phyloP scores from a whole-genome alignment of 2,797 vertebrate genomes.

The Myotis myotis region DNA sequence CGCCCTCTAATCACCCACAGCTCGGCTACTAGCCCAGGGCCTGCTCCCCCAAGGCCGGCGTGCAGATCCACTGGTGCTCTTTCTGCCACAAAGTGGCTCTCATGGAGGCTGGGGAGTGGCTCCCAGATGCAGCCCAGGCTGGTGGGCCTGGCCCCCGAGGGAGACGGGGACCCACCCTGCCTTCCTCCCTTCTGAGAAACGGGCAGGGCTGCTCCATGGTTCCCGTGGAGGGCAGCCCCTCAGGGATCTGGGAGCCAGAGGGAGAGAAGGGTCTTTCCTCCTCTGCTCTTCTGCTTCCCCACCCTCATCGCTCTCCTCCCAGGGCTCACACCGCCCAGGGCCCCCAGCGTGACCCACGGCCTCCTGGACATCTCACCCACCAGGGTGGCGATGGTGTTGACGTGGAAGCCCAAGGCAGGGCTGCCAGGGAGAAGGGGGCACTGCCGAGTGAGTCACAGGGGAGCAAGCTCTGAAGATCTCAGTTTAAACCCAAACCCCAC shows the following conservation, averaged over 20 bases:
- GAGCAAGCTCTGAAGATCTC: neutral
- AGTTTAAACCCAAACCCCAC: neutral
- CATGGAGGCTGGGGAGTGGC: neutral
- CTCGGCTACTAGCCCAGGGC: neutral
- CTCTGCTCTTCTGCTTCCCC: neutral
- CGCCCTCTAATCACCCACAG: fast-evolving
- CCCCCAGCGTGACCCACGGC: no score
- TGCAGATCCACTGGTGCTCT: neutral
- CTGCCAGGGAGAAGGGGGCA: neutral
- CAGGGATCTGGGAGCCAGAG: neutral
- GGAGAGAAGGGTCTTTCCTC: neutral
- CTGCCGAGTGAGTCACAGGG: neutral
- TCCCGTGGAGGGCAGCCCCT: neutral
- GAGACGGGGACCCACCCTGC: neutral
- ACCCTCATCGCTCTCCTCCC: neutral
- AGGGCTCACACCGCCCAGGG: fast-evolving
- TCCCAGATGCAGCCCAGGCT: neutral
- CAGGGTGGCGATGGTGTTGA: neutral
- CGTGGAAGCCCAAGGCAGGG: neutral
- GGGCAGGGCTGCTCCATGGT: neutral
- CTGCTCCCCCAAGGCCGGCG: no score
- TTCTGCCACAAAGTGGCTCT: neutral
- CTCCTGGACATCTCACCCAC: neutral
- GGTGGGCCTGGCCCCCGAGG: neutral
- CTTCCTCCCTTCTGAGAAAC: neutral